Conservation (phyloP, 2,888 invertebrate genomes). For the Ceramica pisi region DNA sequence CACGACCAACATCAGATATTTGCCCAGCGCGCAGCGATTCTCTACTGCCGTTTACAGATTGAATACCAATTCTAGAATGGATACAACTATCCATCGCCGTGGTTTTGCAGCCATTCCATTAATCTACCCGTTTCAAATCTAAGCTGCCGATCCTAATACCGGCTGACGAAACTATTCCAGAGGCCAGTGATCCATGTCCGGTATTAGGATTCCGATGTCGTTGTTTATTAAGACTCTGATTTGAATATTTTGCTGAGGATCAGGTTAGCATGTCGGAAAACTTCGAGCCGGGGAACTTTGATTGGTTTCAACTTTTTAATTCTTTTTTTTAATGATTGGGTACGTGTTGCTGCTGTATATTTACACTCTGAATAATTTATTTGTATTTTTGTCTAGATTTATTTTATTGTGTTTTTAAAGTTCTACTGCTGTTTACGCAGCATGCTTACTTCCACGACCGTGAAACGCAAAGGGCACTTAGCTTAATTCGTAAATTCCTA, state of each 20-base stretch:
- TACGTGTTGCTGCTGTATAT: neutral
- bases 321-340: slow-evolving; percentile 16
- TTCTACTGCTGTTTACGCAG: too few relatives aligned
- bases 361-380: neutral
- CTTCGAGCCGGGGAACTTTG: neutral
- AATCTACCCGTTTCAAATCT: slow-evolving; percentile 31
- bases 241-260: slow-evolving; percentile 42
- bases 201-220: slow-evolving; percentile 45
- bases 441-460: too few relatives aligned
- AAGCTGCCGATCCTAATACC: slow-evolving; percentile 25
- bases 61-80: slow-evolving; percentile 26
- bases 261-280: neutral
- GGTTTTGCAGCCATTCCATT: slow-evolving; percentile 48
- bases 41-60: neutral
- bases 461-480: too few relatives aligned
- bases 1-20: neutral
- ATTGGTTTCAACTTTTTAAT: slow-evolving; percentile 23
- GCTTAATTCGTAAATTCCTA: too few relatives aligned
- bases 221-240: slow-evolving; percentile 30
- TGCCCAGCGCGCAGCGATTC: neutral
- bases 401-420: too few relatives aligned
- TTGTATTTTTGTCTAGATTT: neutral
- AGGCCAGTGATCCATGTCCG: slow-evolving; percentile 22
- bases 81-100: slow-evolving; percentile 9
- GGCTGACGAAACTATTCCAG: slow-evolving; percentile 22